Base-by-base conservation (phyloP, 2,113 vertebrate genomes). In the Sylvilagus bachmani region DNA sequence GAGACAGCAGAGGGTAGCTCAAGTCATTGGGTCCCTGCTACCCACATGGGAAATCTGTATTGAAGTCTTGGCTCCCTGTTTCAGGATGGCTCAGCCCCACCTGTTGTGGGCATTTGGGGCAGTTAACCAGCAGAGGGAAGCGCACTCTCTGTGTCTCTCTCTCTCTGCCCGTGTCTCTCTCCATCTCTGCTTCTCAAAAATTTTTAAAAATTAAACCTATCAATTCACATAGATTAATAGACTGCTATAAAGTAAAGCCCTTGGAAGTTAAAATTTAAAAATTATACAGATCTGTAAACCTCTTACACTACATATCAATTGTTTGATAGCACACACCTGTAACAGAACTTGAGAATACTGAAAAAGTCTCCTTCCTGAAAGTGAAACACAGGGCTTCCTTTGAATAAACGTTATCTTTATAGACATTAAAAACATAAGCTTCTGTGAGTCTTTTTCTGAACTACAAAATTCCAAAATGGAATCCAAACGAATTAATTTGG, bases 401-500 rank as follows among this genome's bases (percentile, higher is more conserved):
- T 86, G 82, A 19, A 58, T 93, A 96, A 97, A 92, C 89, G 49
- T 33, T 83, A 31, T 92, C 85, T 96, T 90, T 80, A 90, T 29
- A 93, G 92, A 96, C 5, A 6, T 19, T 80, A 77, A 81, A 92
- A 73, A 77, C 49, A 96, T 71, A 74, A 84, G 27, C 61, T 86
- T 66, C 89, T 95, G 14, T 82, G 27, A 62, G 51, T 61, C 69
- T 21, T 70, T 88, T 89, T 77, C 89, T 93, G 79, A 97, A 95
- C 74, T 95, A 90, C 66, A 95, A 89, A 97, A 58, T 58, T 93
- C 96, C 96, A 94, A 95, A 95, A 73, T 80, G 77, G 86, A 92
- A 92, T 91, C 90, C 94, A 96, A 95, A 92, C 95, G 71, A 95
- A 95, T 96, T 94, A 96, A 94, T 92, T 89, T 94, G 97, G 97